phyloP scores from a whole-genome alignment of 92 coral and sea anemone species.

The Meandrina meandrites region DNA sequence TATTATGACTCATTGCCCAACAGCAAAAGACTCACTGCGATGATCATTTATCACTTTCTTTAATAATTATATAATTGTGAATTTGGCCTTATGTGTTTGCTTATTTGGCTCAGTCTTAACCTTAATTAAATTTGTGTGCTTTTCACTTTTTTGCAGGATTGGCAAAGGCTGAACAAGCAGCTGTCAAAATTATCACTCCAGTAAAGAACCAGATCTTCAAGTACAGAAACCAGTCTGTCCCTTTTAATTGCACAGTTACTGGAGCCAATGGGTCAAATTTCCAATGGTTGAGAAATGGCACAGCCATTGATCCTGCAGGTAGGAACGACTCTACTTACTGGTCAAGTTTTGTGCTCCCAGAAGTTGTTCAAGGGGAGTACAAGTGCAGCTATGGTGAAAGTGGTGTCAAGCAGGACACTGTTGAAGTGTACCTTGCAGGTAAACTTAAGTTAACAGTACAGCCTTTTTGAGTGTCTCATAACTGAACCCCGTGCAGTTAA shows the following conservation, averaged over 20 bases:
- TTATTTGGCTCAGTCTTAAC: too few species aligned
- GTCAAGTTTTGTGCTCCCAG: constrained; percentile 29
- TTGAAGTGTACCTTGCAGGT: constrained; percentile 25
- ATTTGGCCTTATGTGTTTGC: too few species aligned
- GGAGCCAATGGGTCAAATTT: background rate
- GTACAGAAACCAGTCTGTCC: constrained; percentile 24
- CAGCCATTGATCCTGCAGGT: background rate
- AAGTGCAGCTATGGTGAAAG: background rate
- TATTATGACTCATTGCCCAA: too few species aligned
- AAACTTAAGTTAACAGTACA: too few species aligned
- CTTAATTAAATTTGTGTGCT: too few species aligned
- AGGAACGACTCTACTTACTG: constrained; percentile 1
- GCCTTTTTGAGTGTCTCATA: too few species aligned
- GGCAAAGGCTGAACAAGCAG: background rate
- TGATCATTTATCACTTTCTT: too few species aligned
- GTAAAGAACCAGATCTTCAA: constrained; percentile 19
- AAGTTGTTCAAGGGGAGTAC: background rate
- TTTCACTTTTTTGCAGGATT: constrained; percentile 7
- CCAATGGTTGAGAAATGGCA: background rate
- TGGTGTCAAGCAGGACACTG: background rate
- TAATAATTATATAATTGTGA: too few species aligned
- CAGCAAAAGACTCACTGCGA: too few species aligned
- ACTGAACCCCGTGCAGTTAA: constrained; percentile 34
- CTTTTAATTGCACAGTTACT: constrained; percentile 30
- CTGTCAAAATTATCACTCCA: constrained; percentile 34